Percentiles rank a stretch among this genome's conserved stretches.
These are phyloP conservation scores for Atopsyche davidsoni DNA, from an alignment of 1,140 invertebrate genomes.

Conservation along the genomic window DNA sequence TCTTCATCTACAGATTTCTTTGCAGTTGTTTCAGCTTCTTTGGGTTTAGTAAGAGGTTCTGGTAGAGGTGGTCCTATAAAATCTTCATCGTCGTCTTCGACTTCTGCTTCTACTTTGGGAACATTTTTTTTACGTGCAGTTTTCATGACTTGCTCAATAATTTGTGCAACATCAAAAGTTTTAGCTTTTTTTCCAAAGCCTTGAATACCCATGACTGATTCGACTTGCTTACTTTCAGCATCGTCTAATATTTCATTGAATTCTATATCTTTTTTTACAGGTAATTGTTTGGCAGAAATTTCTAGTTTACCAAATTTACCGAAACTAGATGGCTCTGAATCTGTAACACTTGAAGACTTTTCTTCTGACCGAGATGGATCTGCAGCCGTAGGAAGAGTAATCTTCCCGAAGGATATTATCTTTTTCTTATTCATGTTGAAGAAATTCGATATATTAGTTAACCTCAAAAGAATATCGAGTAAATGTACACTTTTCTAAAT, in stretches of 20 bases:
- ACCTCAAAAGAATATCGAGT: too few species aligned
- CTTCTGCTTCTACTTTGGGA: slow-evolving; percentile 34
- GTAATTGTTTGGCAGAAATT: slow-evolving; percentile 40
- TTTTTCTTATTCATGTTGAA: slow-evolving; percentile 42
- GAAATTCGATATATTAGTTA: too few species aligned
- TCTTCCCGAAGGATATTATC: slow-evolving; percentile 47
- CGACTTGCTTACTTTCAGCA: slow-evolving; percentile 57
- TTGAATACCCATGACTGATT: slow-evolving; percentile 68
- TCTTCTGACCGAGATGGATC: slow-evolving; percentile 24
- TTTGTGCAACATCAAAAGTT: slow-evolving; percentile 62
- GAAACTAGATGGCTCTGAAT: slow-evolving; percentile 47
- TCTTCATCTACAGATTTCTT: slow-evolving; percentile 36
- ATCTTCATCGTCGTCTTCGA: slow-evolving; percentile 46
- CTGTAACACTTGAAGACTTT: slow-evolving; percentile 23
- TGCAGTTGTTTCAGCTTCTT: slow-evolving; percentile 32
- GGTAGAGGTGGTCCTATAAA: slow-evolving; percentile 56
- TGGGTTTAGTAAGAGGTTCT: slow-evolving; percentile 18
- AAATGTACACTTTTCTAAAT: too few species aligned
- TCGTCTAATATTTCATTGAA: slow-evolving; percentile 66
- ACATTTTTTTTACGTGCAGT: slow-evolving; percentile 37
- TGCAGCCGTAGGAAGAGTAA: slow-evolving; percentile 26
- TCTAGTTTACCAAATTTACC: slow-evolving; percentile 54
- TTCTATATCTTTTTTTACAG: slow-evolving; percentile 39
- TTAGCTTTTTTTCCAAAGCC: slow-evolving; percentile 75
- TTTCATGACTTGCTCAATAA: slow-evolving; percentile 47